Conservation (phyloP, 1,140 invertebrate genomes). For the Heliothis virescens region DNA sequence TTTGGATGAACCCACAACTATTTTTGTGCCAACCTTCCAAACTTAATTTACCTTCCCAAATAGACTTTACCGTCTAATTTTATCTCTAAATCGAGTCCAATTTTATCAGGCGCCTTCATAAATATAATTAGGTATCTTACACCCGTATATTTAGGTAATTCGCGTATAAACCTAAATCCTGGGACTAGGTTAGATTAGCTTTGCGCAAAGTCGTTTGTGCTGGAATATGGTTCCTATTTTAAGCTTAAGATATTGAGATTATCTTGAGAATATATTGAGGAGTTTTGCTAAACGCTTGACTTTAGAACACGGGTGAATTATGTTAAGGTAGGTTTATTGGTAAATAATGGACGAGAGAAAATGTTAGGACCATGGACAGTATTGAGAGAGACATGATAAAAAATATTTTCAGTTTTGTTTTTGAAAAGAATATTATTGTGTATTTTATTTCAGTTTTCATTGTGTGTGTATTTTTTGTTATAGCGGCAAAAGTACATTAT, state of each 20-base stretch:
- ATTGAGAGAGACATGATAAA: too few species aligned
- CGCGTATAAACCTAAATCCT: conserved; percentile 14
- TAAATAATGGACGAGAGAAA: too few species aligned
- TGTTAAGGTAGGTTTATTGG: too few species aligned
- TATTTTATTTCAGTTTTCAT: too few species aligned
- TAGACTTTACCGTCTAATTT: background rate
- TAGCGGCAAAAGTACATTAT: too few species aligned
- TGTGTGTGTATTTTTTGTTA: too few species aligned
- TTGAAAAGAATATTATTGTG: too few species aligned
- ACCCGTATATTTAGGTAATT: conserved; percentile 33
- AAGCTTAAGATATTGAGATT: background rate
- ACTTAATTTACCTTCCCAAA: conserved; percentile 2
- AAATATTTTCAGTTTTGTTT: too few species aligned
- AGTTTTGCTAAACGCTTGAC: background rate
- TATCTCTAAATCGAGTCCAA: conserved; percentile 3
- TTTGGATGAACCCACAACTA: background rate
- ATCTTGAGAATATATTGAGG: background rate
- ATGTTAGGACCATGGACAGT: too few species aligned
- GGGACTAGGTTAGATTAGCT: conserved; percentile 2
- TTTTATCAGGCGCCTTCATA: background rate
- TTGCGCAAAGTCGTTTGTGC: conserved; percentile 7
- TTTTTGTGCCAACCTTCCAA: background rate
- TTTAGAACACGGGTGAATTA: too few species aligned
- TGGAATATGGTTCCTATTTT: background rate
- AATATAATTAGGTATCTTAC: conserved; percentile 14